These are phyloP conservation scores for Lapara coniferarum DNA, from an alignment of 2,888 invertebrate species.

Conservation along the genomic window DNA sequence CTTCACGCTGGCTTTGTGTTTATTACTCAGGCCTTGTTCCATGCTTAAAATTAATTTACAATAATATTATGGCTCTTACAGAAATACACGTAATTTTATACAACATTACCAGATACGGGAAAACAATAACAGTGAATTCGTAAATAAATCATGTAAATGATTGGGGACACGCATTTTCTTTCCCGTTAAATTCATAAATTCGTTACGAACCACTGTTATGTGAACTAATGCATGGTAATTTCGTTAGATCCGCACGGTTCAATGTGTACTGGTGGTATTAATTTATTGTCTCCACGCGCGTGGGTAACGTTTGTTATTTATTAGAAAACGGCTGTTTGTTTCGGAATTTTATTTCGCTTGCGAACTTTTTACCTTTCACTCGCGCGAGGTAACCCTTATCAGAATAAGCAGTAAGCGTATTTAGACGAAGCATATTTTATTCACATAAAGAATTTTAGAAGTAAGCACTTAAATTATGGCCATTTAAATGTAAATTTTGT, in stretches of 20 bases:
- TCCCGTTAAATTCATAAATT: conserved; percentile 24
- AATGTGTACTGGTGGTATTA: conserved; percentile 38
- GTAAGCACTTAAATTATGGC: not conserved
- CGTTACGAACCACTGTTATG: not conserved
- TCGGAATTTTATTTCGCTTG: conserved; percentile 37
- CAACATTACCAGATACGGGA: not conserved
- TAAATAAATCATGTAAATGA: conserved; percentile 21
- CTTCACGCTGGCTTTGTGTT: not conserved
- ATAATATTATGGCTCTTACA: not conserved
- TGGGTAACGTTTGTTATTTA: conserved; percentile 45
- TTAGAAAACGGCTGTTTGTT: conserved; percentile 36
- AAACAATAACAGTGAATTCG: conserved; percentile 7
- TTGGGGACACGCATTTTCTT: conserved; percentile 29
- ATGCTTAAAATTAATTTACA: too few species aligned
- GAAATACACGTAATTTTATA: not conserved
- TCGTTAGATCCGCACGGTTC: conserved; percentile 26
- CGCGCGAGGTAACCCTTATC: conserved; percentile 15
- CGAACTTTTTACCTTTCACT: conserved; percentile 37
- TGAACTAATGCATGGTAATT: not conserved
- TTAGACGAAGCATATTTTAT: not conserved
- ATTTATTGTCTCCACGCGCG: conserved; percentile 46
- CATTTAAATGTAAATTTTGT: not conserved
- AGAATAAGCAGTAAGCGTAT: conserved; percentile 5
- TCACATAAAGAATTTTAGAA: not conserved
- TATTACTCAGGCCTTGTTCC: not conserved